These are phyloP conservation scores for Antedon mediterranea DNA, from an alignment of 53 echinoderm and acorn worm genomes.

Conservation along the genomic window DNA sequence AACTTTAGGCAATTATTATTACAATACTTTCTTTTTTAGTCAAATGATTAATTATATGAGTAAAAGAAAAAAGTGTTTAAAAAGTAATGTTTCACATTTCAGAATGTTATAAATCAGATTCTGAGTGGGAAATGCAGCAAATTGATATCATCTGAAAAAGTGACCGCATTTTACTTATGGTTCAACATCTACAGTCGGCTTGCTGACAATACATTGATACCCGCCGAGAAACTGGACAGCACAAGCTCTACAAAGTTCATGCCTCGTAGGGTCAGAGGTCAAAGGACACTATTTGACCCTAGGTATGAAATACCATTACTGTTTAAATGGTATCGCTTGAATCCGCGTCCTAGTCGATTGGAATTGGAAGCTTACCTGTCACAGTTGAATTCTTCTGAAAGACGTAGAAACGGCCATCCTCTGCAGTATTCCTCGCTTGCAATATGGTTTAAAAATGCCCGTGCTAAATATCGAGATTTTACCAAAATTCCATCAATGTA, in stretches of 20 bases:
- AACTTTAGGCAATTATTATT: no score
- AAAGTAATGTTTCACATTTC: constrained; percentile 5
- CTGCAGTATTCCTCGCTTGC: constrained; percentile 98
- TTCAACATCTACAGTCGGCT: constrained; percentile 84
- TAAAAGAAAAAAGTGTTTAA: not conserved
- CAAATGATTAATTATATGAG: not conserved
- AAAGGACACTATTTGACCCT: constrained; percentile 78
- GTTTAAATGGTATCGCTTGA: constrained; percentile 73
- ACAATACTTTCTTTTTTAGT: no score
- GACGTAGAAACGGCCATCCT: constrained; percentile 57
- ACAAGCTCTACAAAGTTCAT: constrained; percentile 23
- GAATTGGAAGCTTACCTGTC: constrained; percentile 81
- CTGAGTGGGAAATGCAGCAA: constrained; percentile 73
- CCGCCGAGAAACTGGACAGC: constrained; percentile 62
- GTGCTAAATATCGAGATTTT: constrained; percentile 73
- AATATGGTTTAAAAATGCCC: constrained; percentile 97
- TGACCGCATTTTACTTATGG: constrained; percentile 93
- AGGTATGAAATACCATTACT: constrained; percentile 69
- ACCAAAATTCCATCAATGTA: not conserved
- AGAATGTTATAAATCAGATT: constrained; percentile 68
- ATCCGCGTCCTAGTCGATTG: constrained; percentile 64
- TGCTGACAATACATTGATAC: constrained; percentile 61
- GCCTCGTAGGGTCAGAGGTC: constrained; percentile 43
- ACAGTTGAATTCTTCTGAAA: constrained; percentile 75
- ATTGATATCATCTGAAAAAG: constrained; percentile 52